Percentiles rank a stretch among this genome's conserved stretches.
These are phyloP conservation scores for Tachina fera DNA, from an alignment of 2,888 invertebrate genomes.

Conservation along the genomic window DNA sequence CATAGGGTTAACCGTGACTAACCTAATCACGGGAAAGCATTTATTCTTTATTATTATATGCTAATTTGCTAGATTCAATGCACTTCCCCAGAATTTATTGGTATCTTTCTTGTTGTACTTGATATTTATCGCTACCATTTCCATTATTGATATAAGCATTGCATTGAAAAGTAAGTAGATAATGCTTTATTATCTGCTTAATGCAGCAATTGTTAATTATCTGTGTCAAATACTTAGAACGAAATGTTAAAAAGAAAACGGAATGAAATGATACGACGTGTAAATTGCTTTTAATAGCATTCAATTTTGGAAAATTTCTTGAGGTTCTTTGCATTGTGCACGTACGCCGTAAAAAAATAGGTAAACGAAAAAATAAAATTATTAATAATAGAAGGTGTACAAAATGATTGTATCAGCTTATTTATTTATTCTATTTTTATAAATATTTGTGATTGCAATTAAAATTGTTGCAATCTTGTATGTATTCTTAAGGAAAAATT, in stretches of 20 bases:
- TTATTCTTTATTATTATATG: background rate
- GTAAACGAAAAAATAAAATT: background rate
- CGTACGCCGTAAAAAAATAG: constrained; percentile 30
- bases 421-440: constrained; percentile 3
- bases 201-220: constrained; percentile 19
- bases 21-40: background rate
- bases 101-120: constrained; percentile 10
- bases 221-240: constrained; percentile 2
- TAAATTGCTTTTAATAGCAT: constrained; percentile 9
- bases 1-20: too few relatives aligned
- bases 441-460: constrained; percentile 14
- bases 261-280: background rate
- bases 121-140: constrained; percentile 4
- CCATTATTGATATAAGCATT: background rate
- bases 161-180: constrained; percentile 13
- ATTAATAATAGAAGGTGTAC: constrained; percentile 17
- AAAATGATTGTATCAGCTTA: background rate
- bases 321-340: constrained; percentile 16
- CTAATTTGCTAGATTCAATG: constrained; percentile 17
- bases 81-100: constrained; percentile 2
- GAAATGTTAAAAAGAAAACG: background rate
- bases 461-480: constrained; percentile 6
- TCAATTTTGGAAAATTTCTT: constrained; percentile 26
- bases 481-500: too few relatives aligned
- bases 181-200: background rate